A percentile compares a stretch with the other conserved stretches of the same genome.
These are phyloP conservation scores for Leucoma salicis DNA, from an alignment of 2,888 invertebrate genomes.

Conservation along the genomic window DNA sequence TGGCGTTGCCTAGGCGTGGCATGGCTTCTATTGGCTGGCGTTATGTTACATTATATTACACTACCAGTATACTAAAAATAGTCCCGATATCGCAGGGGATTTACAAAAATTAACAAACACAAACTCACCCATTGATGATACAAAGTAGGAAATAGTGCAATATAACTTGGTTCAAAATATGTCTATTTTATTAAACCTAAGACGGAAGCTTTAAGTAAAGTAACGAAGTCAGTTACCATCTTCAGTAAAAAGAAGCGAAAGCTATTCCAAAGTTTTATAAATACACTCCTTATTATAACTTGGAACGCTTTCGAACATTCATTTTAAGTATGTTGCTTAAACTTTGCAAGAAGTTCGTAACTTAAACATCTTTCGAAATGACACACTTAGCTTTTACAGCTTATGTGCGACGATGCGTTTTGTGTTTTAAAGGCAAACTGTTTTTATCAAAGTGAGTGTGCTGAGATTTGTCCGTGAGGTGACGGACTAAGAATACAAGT, in stretches of 20 bases:
- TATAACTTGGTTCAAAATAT: not conserved
- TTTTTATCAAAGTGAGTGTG: not conserved
- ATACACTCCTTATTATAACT: constrained; percentile 2
- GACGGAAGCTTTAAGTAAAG: not conserved
- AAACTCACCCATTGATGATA: no score
- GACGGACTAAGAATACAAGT: no score
- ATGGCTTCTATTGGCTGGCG: no score
- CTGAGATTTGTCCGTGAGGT: no score
- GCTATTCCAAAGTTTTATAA: constrained; percentile 2
- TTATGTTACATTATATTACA: no score
- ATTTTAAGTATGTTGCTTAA: constrained; percentile 1
- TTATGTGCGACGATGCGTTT: not conserved
- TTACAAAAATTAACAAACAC: no score
- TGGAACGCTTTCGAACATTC: constrained; percentile 1
- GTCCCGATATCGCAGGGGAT: no score
- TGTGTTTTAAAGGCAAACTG: not conserved
- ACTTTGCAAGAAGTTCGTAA: constrained; percentile 2
- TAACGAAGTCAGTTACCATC: not conserved
- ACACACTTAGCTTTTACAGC: constrained; percentile 3
- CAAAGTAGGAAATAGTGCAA: no score
- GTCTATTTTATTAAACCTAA: not conserved
- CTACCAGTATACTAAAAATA: no score
- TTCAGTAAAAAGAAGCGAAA: not conserved
- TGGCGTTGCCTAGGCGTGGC: no score
- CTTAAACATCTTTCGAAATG: constrained; percentile 1